Percentiles rank a stretch among this genome's conserved stretches.
These are phyloP conservation scores for Echinarachnius parma DNA, from an alignment of 53 echinoderm and acorn worm species.

Conservation along the genomic window DNA sequence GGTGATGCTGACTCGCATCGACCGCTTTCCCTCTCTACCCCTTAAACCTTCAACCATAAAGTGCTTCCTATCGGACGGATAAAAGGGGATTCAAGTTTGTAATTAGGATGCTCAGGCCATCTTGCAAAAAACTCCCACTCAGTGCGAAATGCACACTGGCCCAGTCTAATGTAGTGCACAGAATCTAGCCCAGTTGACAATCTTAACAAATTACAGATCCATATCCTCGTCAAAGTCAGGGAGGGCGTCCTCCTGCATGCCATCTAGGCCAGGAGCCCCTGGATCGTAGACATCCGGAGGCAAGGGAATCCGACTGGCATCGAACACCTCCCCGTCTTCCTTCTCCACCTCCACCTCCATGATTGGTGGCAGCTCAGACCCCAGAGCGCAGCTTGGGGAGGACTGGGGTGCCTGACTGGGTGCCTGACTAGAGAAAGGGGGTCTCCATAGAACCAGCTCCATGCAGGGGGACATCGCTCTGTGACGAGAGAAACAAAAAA, in stretches of 20 bases:
- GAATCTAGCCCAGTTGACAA: no score
- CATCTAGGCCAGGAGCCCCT: neutral
- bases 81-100: no score
- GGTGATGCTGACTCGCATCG: no score
- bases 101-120: no score
- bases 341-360: slow-evolving; percentile 43
- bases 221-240: slow-evolving; percentile 32
- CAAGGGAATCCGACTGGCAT: neutral
- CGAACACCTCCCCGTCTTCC: slow-evolving; percentile 20
- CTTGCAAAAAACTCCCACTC: no score
- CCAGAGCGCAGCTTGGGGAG: neutral
- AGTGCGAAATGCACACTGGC: no score
- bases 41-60: no score
- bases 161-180: no score
- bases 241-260: slow-evolving; percentile 9
- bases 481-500: neutral
- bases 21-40: no score
- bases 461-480: slow-evolving; percentile 42
- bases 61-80: no score
- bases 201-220: slow-evolving; percentile 36
- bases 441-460: slow-evolving; percentile 72
- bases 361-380: slow-evolving; percentile 43
- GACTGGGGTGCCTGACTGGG: slow-evolving; percentile 1
- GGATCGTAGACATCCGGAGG: neutral
- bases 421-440: slow-evolving; percentile 30